Base-by-base conservation (phyloP, 1,140 invertebrate species). In the Euwallacea similis region DNA sequence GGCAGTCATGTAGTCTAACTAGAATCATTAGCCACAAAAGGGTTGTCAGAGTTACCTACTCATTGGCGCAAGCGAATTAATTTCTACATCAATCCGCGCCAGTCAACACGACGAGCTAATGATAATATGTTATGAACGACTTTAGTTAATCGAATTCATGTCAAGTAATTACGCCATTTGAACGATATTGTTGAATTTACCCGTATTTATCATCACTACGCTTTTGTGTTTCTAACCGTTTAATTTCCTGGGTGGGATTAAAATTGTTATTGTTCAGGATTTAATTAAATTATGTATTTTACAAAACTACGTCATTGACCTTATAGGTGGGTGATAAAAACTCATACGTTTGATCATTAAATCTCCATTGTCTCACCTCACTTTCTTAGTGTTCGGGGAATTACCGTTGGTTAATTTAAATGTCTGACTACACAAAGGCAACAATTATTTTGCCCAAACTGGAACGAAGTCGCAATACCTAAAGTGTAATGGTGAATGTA, bases 61-160 rank as follows among this genome's bases (percentile, higher is more conserved):
- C 53, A 66, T 66, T 66, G 16, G 46, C 41, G 50, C 33, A 8
- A 42, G 63, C 54, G 54, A 66, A 66, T 66, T 66, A 66, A 66
- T 66, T 58, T 66, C 64, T 66, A 66, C 50, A 66, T 58, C 64
- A 66, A 56, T 66, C 54, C 42, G 54, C 41, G 64, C 53, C 63
- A 66, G 64, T 43, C 42, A 66, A 56, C 54, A 56, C 41, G 54
- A 54, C 42, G 42, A 53, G 42, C 65, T 66, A 66, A 66, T 59
- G 55, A 66, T 66, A 66, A 66, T 66, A 66, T 66, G 65, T 66
- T 66, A 9, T 58, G 54, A 58, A 55, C 43, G 65, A 66, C 54
- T 66, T 65, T 66, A 59, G 65, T 66, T 66, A 66, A 66, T 58
- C 53, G 65, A 66, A 66, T 66, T 58, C 42, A 59, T 59, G 65